Base-by-base conservation (phyloP, 2,797 vertebrate species). In the Artibeus jamaicensis region DNA sequence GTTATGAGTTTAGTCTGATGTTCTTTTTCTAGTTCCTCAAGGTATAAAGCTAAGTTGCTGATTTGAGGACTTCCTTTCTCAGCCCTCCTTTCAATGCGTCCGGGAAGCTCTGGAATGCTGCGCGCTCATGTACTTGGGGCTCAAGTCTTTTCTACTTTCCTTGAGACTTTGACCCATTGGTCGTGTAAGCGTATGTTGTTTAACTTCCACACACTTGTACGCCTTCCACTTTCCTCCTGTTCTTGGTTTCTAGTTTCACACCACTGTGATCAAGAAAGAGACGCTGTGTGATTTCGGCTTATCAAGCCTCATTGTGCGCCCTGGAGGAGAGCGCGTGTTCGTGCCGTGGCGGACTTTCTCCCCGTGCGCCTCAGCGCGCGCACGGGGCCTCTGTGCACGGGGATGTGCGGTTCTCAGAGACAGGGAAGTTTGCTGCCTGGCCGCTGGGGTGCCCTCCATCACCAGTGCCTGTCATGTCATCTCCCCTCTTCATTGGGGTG, bases 261-360 rank as follows among this genome's bases (percentile, higher is more conserved):
- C 59, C 59, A 32, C 3, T 32, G 57, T 12, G 57, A 14, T 26
- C 24, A 29, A 12, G 10, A 29, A 29, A 29, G 59, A 62, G 11
- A 32, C 29, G 0, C 12, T 32, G 11, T 6, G 57, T 62, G 59
- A 32, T 6, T 32, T 62, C 59, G 4, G 57, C 14, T 1, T 11
- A 5, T 14, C 11, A 12, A 62, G 59, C 11, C 59, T 14, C n/a
- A n/a, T n/a, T 11, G 29, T 42, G 55, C 11, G 26, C 18, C 0
- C 34, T 1, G 4, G 34, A 3, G 53, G 9, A 1, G 16, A 1
- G 6, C 0, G 11, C 6, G 19, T 2, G n/a, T 6, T 34, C 12
- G 34, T 4, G 14, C 8, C 8, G 19, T 4, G 7, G 16, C 10
- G 6, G 1, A 22, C n/a, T 39, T 2, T 29, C 44, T n/a, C 15